phyloP scores from a whole-genome alignment of 2,888 invertebrate species.

The Caenorhabditis imperialis region DNA sequence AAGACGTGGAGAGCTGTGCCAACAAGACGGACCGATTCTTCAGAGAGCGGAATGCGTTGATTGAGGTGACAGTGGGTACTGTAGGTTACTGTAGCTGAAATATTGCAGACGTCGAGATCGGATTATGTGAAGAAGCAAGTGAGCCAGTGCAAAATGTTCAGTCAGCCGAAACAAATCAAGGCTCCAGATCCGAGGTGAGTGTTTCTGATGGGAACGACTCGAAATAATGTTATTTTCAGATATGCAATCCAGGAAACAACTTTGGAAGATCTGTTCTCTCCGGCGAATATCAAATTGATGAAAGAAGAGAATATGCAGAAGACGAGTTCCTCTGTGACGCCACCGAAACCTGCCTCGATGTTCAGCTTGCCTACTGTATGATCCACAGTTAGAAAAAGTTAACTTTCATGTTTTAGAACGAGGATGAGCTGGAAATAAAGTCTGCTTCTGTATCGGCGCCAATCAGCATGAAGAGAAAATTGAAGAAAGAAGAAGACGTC shows the following conservation, averaged over 20 bases:
- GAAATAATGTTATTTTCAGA: too few species aligned
- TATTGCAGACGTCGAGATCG: not conserved
- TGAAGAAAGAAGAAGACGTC: too few species aligned
- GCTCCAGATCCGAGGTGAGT: slow-evolving; percentile 1
- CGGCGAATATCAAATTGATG: slow-evolving; percentile 15
- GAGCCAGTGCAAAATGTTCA: slow-evolving; percentile 27
- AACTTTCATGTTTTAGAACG: slow-evolving; percentile 29
- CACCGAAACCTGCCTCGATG: not conserved
- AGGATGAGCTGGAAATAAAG: slow-evolving; percentile 43
- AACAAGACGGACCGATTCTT: slow-evolving; percentile 45
- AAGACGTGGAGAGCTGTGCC: slow-evolving; percentile 34
- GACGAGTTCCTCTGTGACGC: not conserved
- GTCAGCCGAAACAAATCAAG: slow-evolving; percentile 7
- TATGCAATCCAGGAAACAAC: slow-evolving; percentile 8
- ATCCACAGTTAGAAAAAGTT: not conserved
- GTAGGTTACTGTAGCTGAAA: not conserved
- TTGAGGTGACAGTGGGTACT: too few species aligned
- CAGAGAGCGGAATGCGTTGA: slow-evolving; percentile 32
- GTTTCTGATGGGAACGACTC: not conserved
- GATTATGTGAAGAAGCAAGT: slow-evolving; percentile 23
- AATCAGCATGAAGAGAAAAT: too few species aligned
- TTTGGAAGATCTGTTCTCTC: slow-evolving; percentile 32
- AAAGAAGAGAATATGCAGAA: not conserved
- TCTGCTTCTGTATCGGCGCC: too few species aligned
- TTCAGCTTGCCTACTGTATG: slow-evolving; percentile 38